Evolutionary conservation across 2,888 invertebrate species (phyloP).

Genomic region (Tetropium fuscum): DNA sequence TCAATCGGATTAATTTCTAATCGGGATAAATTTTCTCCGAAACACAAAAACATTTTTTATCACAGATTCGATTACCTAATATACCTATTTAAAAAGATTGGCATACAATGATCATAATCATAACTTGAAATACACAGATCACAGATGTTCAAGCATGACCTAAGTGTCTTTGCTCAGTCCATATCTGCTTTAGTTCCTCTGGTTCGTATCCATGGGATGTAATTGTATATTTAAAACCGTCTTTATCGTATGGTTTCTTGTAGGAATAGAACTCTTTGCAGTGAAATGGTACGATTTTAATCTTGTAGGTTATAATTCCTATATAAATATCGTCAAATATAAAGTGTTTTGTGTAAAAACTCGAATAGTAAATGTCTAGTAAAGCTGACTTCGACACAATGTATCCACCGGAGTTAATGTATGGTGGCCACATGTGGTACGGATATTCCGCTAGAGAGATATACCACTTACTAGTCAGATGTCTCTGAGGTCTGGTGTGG

Average conservation of each 20-base stretch:
- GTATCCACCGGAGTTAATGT: constrained; percentile 90
- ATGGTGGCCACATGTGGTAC: constrained; percentile 90
- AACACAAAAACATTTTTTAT: no score
- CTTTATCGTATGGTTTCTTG: constrained; percentile 73
- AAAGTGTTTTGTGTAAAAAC: constrained; percentile 85
- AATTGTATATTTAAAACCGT: constrained; percentile 77
- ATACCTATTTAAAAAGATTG: no score
- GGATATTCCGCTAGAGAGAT: constrained; percentile 87
- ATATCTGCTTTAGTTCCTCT: constrained; percentile 75
- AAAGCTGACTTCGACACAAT: constrained; percentile 81
- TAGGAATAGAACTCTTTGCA: constrained; percentile 85
- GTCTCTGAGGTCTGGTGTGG: constrained; percentile 80
- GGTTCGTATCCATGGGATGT: constrained; percentile 89
- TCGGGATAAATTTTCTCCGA: no score
- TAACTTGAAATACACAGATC: no score
- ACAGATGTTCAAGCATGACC: constrained; percentile 79
- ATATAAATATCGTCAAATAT: constrained; percentile 92
- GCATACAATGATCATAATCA: no score
- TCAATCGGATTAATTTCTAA: no score
- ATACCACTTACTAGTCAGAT: constrained; percentile 87
- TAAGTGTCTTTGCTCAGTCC: constrained; percentile 80
- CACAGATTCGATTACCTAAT: no score
- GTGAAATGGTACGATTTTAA: constrained; percentile 81
- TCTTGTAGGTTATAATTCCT: constrained; percentile 86
- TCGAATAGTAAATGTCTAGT: constrained; percentile 80